Conservation (phyloP, 2,888 invertebrate species). For the Acleris holmiana region DNA sequence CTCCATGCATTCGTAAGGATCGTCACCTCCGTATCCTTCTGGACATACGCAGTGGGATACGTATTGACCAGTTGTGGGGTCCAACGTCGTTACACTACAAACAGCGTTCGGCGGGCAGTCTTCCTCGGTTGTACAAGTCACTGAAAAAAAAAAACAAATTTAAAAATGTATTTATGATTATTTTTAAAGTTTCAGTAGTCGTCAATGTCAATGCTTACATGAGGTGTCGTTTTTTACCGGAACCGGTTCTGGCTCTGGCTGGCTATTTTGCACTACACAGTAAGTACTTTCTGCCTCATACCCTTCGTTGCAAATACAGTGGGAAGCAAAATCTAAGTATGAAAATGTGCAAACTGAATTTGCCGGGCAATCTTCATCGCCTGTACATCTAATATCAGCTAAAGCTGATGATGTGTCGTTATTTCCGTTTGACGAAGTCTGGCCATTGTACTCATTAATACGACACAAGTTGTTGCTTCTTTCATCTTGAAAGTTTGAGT, state of each 20-base stretch:
- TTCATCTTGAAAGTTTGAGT: slow-evolving; percentile 61
- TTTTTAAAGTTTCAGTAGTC: not conserved
- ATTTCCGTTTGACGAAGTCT: slow-evolving; percentile 36
- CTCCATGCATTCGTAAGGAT: slow-evolving; percentile 90
- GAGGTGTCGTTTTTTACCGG: not conserved
- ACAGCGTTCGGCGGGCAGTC: slow-evolving; percentile 93
- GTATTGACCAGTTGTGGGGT: slow-evolving; percentile 63
- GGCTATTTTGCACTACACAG: not conserved
- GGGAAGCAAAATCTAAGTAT: not conserved
- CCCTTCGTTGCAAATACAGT: not conserved
- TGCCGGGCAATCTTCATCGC: not conserved
- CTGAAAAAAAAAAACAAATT: slow-evolving; percentile 69
- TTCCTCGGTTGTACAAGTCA: slow-evolving; percentile 89
- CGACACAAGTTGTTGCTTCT: slow-evolving; percentile 67
- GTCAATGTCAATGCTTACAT: not conserved
- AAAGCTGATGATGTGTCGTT: slow-evolving; percentile 48
- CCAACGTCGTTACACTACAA: slow-evolving; percentile 86
- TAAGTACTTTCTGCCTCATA: not conserved
- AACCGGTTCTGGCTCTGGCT: not conserved
- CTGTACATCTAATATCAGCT: not conserved
- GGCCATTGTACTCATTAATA: slow-evolving; percentile 44
- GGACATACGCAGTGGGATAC: slow-evolving; percentile 89
- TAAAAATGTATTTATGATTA: not conserved
- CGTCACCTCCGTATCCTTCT: slow-evolving; percentile 91
- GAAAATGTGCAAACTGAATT: not conserved